Evolutionary conservation across 2,888 invertebrate genomes (phyloP), one percentile per base, ranked within the genome.

Genomic region (Beris morrisii): DNA sequence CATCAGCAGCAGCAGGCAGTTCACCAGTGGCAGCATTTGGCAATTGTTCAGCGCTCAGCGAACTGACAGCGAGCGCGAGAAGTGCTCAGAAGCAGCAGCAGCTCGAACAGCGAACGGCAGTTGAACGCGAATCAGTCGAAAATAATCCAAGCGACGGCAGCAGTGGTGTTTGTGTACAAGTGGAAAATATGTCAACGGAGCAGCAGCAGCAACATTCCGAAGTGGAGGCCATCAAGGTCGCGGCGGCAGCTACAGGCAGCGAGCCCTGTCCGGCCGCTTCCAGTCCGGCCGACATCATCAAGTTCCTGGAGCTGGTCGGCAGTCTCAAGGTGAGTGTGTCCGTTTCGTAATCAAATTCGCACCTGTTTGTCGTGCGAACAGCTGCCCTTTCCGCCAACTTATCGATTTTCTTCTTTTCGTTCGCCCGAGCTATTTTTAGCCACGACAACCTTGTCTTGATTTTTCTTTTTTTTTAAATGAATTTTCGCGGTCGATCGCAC

Each of bases 251-350:
- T 0, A 12, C 53, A 38, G 53, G 53, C 53, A 53, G 15, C 53
- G 52, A 54, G 22, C 32, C 63, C 64, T 55, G 55, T 38, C 61
- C 61, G 38, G 61, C 50, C 45, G 61, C 61, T 5, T 61, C 61
- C 56, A 63, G 77, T 32, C 70, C 77, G 4, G 74, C 74, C 38
- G 79, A 79, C 67, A 80, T 80, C 64, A 56, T 81, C 13, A 86
- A 89, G 75, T 91, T 90, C 76, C 84, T 90, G 77, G 87, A 89
- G 76, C 79, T 89, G 67, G 85, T 90, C 67, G 90, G 90, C 11
- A 85, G 86, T 73, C 79, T 91, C 13, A 91, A 91, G 85, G 90
- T 90, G 76, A 76, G 74, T 74, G 55, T 38, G 5, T 9, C 38
- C 38, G 38, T 38, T 32, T 11, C 3, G 38, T 43, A 32, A 55